Evolutionary conservation across 2,888 invertebrate genomes (phyloP).

Genomic region (Anorthoa munda): DNA sequence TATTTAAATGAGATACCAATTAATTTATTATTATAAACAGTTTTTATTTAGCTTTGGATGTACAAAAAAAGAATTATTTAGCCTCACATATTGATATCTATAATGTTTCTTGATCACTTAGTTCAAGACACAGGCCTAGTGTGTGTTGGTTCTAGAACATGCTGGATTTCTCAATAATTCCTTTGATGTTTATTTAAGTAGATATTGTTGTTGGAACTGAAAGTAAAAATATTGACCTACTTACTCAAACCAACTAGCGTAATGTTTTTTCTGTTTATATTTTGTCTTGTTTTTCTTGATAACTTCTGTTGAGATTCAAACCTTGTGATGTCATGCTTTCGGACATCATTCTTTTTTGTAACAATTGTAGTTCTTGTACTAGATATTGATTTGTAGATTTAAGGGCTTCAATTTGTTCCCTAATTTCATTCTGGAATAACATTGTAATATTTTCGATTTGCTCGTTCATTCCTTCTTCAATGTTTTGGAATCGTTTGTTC

Average conservation of each 20-base stretch:
- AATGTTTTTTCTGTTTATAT: not conserved
- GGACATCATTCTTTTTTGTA: not conserved
- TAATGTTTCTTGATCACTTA: too few species aligned
- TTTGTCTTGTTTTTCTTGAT: not conserved
- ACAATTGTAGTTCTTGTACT: not conserved
- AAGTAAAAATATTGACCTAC: not conserved
- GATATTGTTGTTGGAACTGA: not conserved
- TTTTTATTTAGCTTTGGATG: too few species aligned
- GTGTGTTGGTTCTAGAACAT: not conserved
- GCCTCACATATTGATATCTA: too few species aligned
- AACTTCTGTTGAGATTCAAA: not conserved
- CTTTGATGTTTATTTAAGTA: not conserved
- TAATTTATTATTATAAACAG: too few species aligned
- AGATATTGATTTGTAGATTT: not conserved
- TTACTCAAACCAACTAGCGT: not conserved
- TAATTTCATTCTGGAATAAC: not conserved
- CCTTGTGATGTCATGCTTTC: too few species aligned
- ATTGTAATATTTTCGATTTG: not conserved
- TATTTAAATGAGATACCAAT: too few species aligned
- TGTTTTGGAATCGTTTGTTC: not conserved
- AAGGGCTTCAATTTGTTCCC: not conserved
- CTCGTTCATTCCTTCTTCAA: not conserved
- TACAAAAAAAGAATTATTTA: too few species aligned
- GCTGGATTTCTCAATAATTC: not conserved
- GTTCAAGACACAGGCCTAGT: not conserved